phyloP scores from a whole-genome alignment of 1,140 invertebrate genomes.

The Phymorhynchus buccinoides region DNA sequence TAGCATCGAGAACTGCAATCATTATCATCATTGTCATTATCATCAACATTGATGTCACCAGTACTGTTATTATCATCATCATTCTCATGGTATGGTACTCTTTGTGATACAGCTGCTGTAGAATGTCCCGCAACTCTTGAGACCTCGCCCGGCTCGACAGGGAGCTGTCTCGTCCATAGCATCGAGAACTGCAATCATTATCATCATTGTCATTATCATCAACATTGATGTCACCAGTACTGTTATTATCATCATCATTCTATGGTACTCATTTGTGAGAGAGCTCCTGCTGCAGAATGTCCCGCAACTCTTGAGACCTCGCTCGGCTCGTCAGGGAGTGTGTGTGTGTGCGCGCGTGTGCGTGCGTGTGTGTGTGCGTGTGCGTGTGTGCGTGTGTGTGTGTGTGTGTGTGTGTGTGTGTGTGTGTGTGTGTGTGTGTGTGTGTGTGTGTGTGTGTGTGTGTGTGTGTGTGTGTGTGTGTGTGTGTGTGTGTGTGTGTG shows the following conservation, averaged over 20 bases:
- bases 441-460: too few relatives aligned
- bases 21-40: not conserved
- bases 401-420: too few relatives aligned
- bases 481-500: too few relatives aligned
- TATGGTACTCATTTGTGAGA: too few relatives aligned
- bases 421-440: too few relatives aligned
- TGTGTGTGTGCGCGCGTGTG: too few relatives aligned
- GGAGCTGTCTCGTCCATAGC: slow-evolving; percentile 32
- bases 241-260: not conserved
- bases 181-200: not conserved
- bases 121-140: slow-evolving; percentile 57
- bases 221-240: not conserved
- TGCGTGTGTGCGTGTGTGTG: too few relatives aligned
- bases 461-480: too few relatives aligned
- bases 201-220: not conserved
- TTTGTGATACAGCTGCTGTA: slow-evolving; percentile 48
- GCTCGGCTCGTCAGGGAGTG: slow-evolving; percentile 35
- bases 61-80: not conserved
- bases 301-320: slow-evolving; percentile 56
- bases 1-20: slow-evolving; percentile 26
- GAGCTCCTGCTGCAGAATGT: slow-evolving; percentile 58
- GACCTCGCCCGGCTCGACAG: slow-evolving; percentile 44
- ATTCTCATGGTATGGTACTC: not conserved
- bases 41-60: not conserved
- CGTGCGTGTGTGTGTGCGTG: too few relatives aligned